Base-by-base conservation (phyloP, 64 coral and sea anemone species). In the Montipora capricornis region DNA sequence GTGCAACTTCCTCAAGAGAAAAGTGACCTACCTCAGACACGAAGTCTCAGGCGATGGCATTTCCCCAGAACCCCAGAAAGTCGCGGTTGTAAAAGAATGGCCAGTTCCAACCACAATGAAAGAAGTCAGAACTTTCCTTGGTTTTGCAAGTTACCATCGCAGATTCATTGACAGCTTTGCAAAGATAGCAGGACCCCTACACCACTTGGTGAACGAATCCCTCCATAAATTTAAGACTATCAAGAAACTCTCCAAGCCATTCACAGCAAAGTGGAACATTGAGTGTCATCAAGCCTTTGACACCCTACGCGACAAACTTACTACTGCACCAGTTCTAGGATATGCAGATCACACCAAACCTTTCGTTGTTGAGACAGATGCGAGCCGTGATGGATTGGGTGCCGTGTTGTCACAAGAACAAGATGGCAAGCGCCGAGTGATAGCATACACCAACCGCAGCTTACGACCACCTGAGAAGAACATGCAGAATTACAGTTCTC, bases 291-390 rank as follows among this genome's bases (percentile, higher is more conserved):
- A 29, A 29, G 29, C 29, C 29, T 29, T 29, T 29, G 1, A 29
- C 29, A 29, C 29, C 29, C 29, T 29, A 29, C 29, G 29, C 29
- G 29, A 29, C 29, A 29, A 29, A 29, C 29, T 29, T 29, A 29
- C 29, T 29, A 29, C 29, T 29, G 29, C 29, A 29, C 29, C 29
- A 29, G 29, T 29, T 29, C 29, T 29, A 29, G 29, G 29, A 29
- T 29, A 29, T 29, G 29, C 29, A 29, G 29, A 29, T 29, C 1
- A 29, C 29, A 29, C 29, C 29, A 29, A 29, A 29, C 29, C 26
- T n/a, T 7, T 76, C 44, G 50, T 80, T 61, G 45, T 80, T 5
- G 89, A 91, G 64, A 91, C 89, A 20, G 78, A 91, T 82, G 89
- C 89, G 3, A 82, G 60, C 55, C 76, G 47, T 66, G 75, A 52